phyloP scores from a whole-genome alignment of 2,888 invertebrate species.

The Venustoraphidia nigricollis region DNA sequence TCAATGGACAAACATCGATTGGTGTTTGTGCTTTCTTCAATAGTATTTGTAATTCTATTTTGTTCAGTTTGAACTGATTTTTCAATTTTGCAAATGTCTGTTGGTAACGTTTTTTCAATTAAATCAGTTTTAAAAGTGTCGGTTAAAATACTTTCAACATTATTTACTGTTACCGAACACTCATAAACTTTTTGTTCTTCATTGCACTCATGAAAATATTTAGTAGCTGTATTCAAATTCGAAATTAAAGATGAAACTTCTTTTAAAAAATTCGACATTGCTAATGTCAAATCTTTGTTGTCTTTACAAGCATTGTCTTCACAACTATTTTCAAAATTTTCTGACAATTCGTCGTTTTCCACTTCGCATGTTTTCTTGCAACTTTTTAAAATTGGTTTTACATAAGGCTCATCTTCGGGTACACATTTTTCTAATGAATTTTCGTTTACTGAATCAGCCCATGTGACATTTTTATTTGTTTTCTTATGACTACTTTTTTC shows the following conservation, averaged over 20 bases:
- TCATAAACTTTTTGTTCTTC: neutral
- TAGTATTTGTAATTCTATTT: too few species aligned
- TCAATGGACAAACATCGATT: neutral
- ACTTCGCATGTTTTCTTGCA: neutral
- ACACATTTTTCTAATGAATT: neutral
- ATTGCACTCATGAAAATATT: neutral
- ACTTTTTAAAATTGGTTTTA: neutral
- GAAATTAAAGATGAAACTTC: constrained; percentile 27
- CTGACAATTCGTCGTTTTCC: constrained; percentile 20
- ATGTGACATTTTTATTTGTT: neutral
- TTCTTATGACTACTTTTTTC: neutral
- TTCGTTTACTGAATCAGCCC: neutral
- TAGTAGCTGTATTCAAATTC: constrained; percentile 20
- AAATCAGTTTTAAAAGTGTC: neutral
- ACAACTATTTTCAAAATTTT: constrained; percentile 5
- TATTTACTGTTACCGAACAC: neutral
- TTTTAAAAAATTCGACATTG: constrained; percentile 27
- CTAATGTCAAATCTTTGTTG: constrained; percentile 20
- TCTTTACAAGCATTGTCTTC: constrained; percentile 10
- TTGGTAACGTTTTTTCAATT: neutral
- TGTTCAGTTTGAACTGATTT: neutral
- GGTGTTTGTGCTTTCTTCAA: too few species aligned
- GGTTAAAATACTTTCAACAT: neutral
- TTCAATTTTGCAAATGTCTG: neutral
- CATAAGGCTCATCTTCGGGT: neutral